phyloP scores from a whole-genome alignment of 2,113 vertebrate species.

The Nothobranchius furzeri region DNA sequence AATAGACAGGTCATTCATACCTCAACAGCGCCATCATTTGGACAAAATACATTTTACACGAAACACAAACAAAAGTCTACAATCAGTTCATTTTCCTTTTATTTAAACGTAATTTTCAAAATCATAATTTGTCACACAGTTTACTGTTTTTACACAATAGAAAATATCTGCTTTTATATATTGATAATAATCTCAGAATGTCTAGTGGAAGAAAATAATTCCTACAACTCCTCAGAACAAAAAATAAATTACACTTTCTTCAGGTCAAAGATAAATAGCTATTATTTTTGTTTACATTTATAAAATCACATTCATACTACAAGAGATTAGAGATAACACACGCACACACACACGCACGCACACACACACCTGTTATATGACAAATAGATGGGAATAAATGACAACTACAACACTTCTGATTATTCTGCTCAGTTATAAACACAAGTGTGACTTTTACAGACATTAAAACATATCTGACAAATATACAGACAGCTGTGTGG shows the following conservation, averaged over 20 bases:
- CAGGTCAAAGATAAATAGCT: constrained; percentile 81
- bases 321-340: constrained; percentile 56
- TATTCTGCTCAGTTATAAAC: constrained; percentile 40
- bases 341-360: constrained; percentile 19
- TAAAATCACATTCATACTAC: constrained; percentile 67
- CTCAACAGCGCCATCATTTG: constrained; percentile 56
- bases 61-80: constrained; percentile 17
- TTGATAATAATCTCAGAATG: constrained; percentile 63
- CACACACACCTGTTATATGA: constrained; percentile 38
- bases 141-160: constrained; percentile 51
- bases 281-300: constrained; percentile 66
- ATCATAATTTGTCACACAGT: constrained; percentile 50
- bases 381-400: constrained; percentile 64
- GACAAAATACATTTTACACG: not conserved
- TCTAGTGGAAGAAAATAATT: constrained; percentile 58
- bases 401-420: constrained; percentile 46
- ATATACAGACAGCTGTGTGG: constrained; percentile 62
- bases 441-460: constrained; percentile 59
- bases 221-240: constrained; percentile 66
- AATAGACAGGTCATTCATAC: not conserved
- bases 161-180: constrained; percentile 41
- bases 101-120: constrained; percentile 61
- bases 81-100: constrained; percentile 36
- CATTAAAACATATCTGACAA: constrained; percentile 75
- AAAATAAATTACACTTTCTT: constrained; percentile 82